These are phyloP conservation scores for Siniperca undulata DNA, from an alignment of 2,797 vertebrate species.

Conservation along the genomic window DNA sequence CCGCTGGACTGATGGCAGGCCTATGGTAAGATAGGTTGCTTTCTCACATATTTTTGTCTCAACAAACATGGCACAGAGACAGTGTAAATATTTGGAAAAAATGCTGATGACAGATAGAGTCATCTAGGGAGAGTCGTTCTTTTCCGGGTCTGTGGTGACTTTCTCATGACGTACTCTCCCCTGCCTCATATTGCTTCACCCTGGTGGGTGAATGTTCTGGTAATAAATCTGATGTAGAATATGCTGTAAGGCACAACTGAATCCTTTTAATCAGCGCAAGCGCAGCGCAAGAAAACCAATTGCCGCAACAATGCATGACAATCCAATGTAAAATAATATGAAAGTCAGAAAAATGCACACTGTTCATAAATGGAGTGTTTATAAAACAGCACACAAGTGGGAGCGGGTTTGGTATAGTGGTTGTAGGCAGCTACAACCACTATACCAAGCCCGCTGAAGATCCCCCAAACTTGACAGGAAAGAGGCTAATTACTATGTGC, in stretches of 20 bases:
- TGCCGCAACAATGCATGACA: conserved; percentile 7
- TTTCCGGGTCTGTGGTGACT: conserved; percentile 43
- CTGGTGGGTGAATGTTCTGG: conserved; percentile 28
- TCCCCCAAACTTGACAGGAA: conserved; percentile 65
- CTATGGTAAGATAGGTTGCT: conserved; percentile 89
- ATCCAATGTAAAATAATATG: background rate
- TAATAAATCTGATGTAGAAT: conserved; percentile 36
- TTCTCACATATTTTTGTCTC: conserved; percentile 62
- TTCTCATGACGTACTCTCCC: conserved; percentile 65
- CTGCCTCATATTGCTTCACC: conserved; percentile 41
- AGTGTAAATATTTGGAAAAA: conserved; percentile 71
- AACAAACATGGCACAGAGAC: conserved; percentile 66
- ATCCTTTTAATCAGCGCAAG: conserved; percentile 9
- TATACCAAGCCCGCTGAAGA: conserved; percentile 24
- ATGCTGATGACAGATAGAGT: conserved; percentile 53
- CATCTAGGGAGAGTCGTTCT: conserved; percentile 53
- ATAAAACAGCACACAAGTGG: conserved; percentile 39
- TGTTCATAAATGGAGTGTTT: conserved; percentile 27
- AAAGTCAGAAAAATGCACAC: background rate
- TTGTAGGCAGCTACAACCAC: background rate
- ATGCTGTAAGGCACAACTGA: conserved; percentile 6
- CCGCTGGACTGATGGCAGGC: conserved; percentile 95
- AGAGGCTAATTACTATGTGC: conserved; percentile 78
- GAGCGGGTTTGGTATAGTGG: conserved; percentile 30
- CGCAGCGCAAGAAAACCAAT: background rate